phyloP scores from a whole-genome alignment of 2,888 invertebrate genomes.

The Liodrosophila aerea region DNA sequence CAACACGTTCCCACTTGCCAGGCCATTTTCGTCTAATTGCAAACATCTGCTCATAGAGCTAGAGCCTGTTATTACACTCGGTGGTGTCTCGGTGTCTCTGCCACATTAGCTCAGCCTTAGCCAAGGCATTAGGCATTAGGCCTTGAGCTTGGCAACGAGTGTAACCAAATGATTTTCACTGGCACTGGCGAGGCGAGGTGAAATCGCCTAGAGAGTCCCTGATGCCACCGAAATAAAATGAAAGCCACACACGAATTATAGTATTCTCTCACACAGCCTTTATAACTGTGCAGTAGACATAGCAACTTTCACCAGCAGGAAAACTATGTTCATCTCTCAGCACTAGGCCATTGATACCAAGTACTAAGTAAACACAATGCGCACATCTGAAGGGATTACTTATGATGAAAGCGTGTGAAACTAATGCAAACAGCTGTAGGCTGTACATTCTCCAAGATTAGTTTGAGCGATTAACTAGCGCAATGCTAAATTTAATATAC shows the following conservation, averaged over 20 bases:
- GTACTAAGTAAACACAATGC: constrained; percentile 9
- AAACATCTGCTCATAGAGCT: constrained; percentile 11
- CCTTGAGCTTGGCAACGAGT: neutral
- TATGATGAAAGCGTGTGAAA: constrained; percentile 46
- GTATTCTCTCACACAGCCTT: constrained; percentile 61
- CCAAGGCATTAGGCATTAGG: neutral
- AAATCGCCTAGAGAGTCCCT: constrained; percentile 62
- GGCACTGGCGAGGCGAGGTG: constrained; percentile 41
- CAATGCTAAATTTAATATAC: neutral
- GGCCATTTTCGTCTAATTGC: constrained; percentile 66
- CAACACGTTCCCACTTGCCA: constrained; percentile 63
- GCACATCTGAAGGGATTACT: constrained; percentile 33
- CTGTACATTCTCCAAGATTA: no score
- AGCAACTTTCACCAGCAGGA: constrained; percentile 23
- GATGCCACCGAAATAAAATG: constrained; percentile 43
- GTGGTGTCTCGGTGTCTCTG: constrained; percentile 9
- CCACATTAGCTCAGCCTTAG: constrained; percentile 14
- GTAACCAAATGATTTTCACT: constrained; percentile 36
- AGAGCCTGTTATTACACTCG: constrained; percentile 27
- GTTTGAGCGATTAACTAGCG: neutral
- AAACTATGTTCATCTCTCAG: constrained; percentile 20
- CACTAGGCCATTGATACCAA: constrained; percentile 19
- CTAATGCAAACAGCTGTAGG: neutral
- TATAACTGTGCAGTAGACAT: constrained; percentile 12
- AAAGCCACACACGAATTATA: constrained; percentile 65